A percentile compares a stretch with the other conserved stretches of the same genome.
Conservation (phyloP, 2,797 vertebrate genomes). For the Gymnothorax javanicus region DNA sequence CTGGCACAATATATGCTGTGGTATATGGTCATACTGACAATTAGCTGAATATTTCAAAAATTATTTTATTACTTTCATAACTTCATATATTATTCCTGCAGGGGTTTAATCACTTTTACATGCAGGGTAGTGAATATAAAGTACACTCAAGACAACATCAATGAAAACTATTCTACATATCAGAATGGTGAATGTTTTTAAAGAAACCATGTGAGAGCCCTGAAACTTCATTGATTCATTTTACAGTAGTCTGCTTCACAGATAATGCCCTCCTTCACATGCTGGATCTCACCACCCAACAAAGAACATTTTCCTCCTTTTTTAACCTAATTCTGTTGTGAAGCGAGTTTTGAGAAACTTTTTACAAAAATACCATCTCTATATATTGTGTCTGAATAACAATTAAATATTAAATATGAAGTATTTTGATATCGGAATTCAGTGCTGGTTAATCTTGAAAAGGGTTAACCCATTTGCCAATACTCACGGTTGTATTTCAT, state of each 20-base stretch:
- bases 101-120: constrained; percentile 45
- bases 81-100: constrained; percentile 43
- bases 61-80: constrained; percentile 30
- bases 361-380: constrained; percentile 49
- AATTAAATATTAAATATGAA: constrained; percentile 76
- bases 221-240: constrained; percentile 21
- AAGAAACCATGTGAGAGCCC: not conserved
- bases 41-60: constrained; percentile 36
- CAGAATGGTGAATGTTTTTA: constrained; percentile 1
- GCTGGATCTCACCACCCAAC: not conserved
- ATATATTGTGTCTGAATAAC: constrained; percentile 42
- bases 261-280: constrained; percentile 11
- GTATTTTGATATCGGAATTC: constrained; percentile 56
- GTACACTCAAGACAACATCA: constrained; percentile 46
- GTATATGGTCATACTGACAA: constrained; percentile 55
- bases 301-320: not conserved
- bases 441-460: constrained; percentile 58
- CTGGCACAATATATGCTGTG: constrained; percentile 52
- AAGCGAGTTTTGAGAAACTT: constrained; percentile 16
- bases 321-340: constrained; percentile 11
- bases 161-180: constrained; percentile 14
- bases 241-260: constrained; percentile 26
- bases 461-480: constrained; percentile 45
- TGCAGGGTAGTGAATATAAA: constrained; percentile 54
- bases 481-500: constrained; percentile 66